A percentile compares a stretch with the other conserved stretches of the same genome.
Evolutionary conservation across 1,140 invertebrate species (phyloP).

Genomic region (Panonychus citri): DNA sequence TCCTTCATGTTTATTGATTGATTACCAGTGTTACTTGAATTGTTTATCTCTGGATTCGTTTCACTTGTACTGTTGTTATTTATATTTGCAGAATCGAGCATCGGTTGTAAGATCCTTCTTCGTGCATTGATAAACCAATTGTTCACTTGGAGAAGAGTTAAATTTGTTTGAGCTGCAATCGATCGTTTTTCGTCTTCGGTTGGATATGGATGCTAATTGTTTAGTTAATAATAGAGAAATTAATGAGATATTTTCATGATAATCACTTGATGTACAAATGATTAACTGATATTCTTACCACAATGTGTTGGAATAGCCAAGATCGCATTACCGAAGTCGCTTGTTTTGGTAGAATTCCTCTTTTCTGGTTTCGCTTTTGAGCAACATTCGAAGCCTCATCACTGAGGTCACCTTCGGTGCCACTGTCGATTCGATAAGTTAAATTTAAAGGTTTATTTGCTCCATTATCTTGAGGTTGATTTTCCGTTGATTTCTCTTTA

Average conservation of each 20-base stretch:
- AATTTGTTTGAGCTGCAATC: conserved; percentile 94
- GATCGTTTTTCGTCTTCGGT: conserved; percentile 99
- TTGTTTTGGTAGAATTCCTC: conserved; percentile 98
- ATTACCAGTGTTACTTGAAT: too few species aligned
- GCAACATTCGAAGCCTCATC: conserved; percentile 9
- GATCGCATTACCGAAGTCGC: conserved; percentile 98
- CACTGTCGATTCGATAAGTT: not conserved
- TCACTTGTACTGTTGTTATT: not conserved
- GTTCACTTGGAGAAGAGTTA: conserved; percentile 95
- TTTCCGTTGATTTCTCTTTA: too few species aligned
- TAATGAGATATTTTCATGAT: too few species aligned
- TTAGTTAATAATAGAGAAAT: not conserved
- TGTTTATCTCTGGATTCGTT: too few species aligned
- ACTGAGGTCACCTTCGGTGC: conserved; percentile 3
- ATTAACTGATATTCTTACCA: conserved; percentile 32
- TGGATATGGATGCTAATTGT: conserved; percentile 91
- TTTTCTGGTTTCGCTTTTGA: conserved; percentile 42
- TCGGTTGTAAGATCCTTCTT: conserved; percentile 66
- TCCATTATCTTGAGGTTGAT: too few species aligned
- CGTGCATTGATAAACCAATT: conserved; percentile 46
- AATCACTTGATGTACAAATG: too few species aligned
- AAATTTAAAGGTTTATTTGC: too few species aligned
- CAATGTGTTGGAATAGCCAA: conserved; percentile 99
- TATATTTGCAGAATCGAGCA: conserved; percentile 37
- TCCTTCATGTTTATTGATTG: too few species aligned